Evolutionary conservation across 2,888 invertebrate genomes (phyloP), one percentile per base, ranked within the genome.

Genomic region (Aphodius granarius): DNA sequence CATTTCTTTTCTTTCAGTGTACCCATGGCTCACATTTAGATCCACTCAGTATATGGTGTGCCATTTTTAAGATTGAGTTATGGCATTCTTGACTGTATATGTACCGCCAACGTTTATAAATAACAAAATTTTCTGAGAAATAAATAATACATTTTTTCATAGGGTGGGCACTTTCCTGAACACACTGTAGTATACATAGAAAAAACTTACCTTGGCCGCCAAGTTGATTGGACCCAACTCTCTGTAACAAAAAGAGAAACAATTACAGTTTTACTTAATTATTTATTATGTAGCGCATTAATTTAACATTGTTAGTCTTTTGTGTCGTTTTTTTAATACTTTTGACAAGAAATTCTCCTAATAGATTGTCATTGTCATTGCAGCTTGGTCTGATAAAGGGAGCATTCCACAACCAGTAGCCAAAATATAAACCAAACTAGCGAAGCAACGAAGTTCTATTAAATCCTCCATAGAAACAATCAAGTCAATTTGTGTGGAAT

Each of bases 151-250:
- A 13, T 62, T 62, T 62, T n/a, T 62, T n/a, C n/a, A 13, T 62
- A 62, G 9, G 63, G 63, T 62, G 63, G 9, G 63, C 9, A 13
- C n/a, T 62, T 9, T 62, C 63, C n/a, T 62, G n/a, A n/a, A n/a
- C 66, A 65, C 16, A 16, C 19, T n/a, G 9, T n/a, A 65, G 16
- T 1, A 65, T 19, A 65, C 19, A n/a, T 15, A 9, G 19, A 65
- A 20, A 19, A 68, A 68, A 68, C 68, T 68, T 68, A 68, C 68
- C 22, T 68, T 20, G 20, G 5, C n/a, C 21, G 68, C 68, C 21
- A 22, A 68, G 22, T 68, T 68, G 68, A 16, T 20, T 20, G 20
- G 68, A 21, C 6, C 21, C 19, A 18, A 65, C 68, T 20, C 68
- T 68, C 68, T 68, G 68, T 21, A 68, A 65, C 4, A 68, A 68